Evolutionary conservation across 2,797 vertebrate genomes (phyloP).

Genomic region (Eulemur mongoz): DNA sequence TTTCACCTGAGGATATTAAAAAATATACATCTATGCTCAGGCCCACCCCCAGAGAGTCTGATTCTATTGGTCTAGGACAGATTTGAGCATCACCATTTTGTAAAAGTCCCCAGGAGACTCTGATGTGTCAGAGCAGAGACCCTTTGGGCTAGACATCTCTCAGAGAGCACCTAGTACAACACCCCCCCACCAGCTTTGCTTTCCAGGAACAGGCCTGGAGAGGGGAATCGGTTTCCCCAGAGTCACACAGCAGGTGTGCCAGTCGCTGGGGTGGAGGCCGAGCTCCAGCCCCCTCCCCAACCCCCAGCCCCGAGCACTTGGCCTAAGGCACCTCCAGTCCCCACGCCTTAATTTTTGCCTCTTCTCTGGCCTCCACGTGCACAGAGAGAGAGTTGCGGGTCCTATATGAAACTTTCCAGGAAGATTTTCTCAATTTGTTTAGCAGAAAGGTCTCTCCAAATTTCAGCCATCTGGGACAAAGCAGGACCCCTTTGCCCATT

Average conservation of each 20-base stretch:
- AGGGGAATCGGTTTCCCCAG: background rate
- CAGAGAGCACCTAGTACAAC: background rate
- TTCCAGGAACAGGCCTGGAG: conserved; percentile 22
- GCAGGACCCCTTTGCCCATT: background rate
- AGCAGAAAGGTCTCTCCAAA: background rate
- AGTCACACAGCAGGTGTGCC: background rate
- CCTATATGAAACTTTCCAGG: background rate
- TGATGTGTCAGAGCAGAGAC: background rate
- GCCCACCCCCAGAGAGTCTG: background rate
- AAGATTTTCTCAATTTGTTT: background rate
- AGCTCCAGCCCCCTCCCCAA: background rate
- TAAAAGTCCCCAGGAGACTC: background rate
- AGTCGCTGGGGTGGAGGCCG: background rate
- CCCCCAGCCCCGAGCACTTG: background rate
- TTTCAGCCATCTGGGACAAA: background rate
- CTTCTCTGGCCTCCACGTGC: background rate
- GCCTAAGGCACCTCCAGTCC: background rate
- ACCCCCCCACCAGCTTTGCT: background rate
- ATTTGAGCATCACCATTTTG: background rate
- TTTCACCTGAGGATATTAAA: background rate
- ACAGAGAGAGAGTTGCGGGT: background rate
- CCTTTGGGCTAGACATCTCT: background rate
- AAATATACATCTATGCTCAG: background rate
- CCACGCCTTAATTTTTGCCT: background rate
- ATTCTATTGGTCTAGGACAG: background rate